Evolutionary conservation across 2,888 invertebrate species (phyloP).

Genomic region (Aphrophora alni): DNA sequence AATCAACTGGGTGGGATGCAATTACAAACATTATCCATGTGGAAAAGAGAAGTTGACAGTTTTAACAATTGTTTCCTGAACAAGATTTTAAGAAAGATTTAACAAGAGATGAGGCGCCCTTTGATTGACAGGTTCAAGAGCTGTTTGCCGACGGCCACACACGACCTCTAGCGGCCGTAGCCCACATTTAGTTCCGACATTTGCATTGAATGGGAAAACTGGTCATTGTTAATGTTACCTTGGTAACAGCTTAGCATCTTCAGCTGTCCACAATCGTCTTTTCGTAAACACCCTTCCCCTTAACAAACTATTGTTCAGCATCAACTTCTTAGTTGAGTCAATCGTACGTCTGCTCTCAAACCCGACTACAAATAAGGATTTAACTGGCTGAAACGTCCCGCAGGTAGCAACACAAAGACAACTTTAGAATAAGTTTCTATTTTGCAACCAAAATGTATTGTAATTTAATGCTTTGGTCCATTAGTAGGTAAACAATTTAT

Average conservation of each 20-base stretch:
- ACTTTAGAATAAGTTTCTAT: not conserved
- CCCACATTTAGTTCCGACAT: slow-evolving; percentile 6
- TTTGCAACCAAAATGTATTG: not conserved
- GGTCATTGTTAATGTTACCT: slow-evolving; percentile 1
- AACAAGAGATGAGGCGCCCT: not conserved
- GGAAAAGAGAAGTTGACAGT: not conserved
- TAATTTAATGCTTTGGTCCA: not conserved
- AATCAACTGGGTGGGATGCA: not conserved
- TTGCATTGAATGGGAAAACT: not conserved
- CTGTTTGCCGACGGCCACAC: not conserved
- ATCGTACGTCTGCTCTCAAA: not conserved
- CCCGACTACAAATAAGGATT: not conserved
- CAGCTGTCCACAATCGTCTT: slow-evolving; percentile 6
- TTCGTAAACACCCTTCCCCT: slow-evolving; percentile 9
- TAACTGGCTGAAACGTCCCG: not conserved
- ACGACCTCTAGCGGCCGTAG: not conserved
- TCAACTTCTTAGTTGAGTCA: not conserved
- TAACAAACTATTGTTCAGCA: not conserved
- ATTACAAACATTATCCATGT: not conserved
- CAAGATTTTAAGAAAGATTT: not conserved
- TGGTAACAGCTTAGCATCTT: slow-evolving; percentile 1
- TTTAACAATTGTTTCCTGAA: not conserved
- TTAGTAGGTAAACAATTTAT: not conserved
- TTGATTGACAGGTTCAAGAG: slow-evolving; percentile 7
- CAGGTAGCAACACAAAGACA: not conserved